Conservation (phyloP, 2,888 invertebrate genomes). For the Byasa hedistus region DNA sequence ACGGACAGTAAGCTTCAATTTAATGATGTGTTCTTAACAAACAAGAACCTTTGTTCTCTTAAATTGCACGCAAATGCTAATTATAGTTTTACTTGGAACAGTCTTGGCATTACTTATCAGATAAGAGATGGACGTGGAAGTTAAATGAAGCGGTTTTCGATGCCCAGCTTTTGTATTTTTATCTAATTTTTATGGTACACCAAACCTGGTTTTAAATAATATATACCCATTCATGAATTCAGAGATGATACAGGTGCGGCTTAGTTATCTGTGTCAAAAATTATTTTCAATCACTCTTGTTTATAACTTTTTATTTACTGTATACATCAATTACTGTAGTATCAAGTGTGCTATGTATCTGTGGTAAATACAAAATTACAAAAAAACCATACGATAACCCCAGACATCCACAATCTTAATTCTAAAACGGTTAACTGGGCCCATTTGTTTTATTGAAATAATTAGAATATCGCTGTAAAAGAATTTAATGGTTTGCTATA, state of each 20-base stretch:
- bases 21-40: slow-evolving; percentile 10
- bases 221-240: too few relatives aligned
- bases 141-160: neutral
- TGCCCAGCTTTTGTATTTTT: neutral
- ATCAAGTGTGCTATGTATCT: neutral
- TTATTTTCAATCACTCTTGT: too few relatives aligned
- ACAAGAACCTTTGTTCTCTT: slow-evolving; percentile 24
- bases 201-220: too few relatives aligned
- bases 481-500: slow-evolving; percentile 23
- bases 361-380: neutral
- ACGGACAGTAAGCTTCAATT: neutral
- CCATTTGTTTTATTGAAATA: slow-evolving; percentile 13
- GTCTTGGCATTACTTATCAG: slow-evolving; percentile 16
- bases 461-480: slow-evolving; percentile 22
- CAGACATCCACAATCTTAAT: slow-evolving; percentile 1
- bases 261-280: too few relatives aligned
- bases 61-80: slow-evolving; percentile 19
- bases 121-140: neutral
- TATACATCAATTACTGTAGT: neutral
- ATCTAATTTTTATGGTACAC: too few relatives aligned
- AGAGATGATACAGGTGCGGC: too few relatives aligned
- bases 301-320: neutral
- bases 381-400: neutral
- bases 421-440: neutral
- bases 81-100: slow-evolving; percentile 17